Evolutionary conservation across 2,888 invertebrate genomes (phyloP).

Genomic region (Malacosoma neustria): DNA sequence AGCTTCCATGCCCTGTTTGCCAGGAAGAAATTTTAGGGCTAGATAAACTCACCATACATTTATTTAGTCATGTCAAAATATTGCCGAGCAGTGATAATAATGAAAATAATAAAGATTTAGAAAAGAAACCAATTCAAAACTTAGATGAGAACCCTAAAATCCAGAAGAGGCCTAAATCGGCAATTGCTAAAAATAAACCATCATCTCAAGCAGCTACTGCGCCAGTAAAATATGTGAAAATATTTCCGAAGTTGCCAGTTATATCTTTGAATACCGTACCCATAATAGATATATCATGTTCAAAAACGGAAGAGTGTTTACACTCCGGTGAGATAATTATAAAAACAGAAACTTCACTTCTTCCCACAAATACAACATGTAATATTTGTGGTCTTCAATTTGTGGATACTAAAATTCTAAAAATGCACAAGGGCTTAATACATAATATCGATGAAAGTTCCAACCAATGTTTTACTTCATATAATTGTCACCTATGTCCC

Average conservation of each 20-base stretch:
- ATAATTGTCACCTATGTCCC: constrained; percentile 84
- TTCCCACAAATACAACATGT: constrained; percentile 57
- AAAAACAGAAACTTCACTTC: constrained; percentile 35
- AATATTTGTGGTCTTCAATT: constrained; percentile 84
- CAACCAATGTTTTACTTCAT: constrained; percentile 54
- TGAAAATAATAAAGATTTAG: constrained; percentile 19
- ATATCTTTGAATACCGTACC: constrained; percentile 49
- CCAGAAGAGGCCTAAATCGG: constrained; percentile 40
- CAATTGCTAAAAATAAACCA: constrained; percentile 57
- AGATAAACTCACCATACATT: constrained; percentile 88
- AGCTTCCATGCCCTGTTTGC: constrained; percentile 85
- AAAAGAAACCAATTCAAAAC: constrained; percentile 21
- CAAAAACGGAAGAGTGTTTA: constrained; percentile 23
- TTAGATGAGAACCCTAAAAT: constrained; percentile 24
- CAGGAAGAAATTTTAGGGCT: constrained; percentile 83
- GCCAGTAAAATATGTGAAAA: constrained; percentile 61
- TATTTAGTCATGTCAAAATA: constrained; percentile 81
- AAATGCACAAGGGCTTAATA: constrained; percentile 83
- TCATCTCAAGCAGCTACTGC: constrained; percentile 26
- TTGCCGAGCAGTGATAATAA: constrained; percentile 23
- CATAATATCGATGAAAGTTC: constrained; percentile 68
- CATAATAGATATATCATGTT: constrained; percentile 40
- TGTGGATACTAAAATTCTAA: constrained; percentile 79
- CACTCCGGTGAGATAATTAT: constrained; percentile 30
- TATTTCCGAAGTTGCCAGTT: constrained; percentile 61